phyloP scores from a whole-genome alignment of 2,113 vertebrate species.

The Campylomormyrus tamandua region DNA sequence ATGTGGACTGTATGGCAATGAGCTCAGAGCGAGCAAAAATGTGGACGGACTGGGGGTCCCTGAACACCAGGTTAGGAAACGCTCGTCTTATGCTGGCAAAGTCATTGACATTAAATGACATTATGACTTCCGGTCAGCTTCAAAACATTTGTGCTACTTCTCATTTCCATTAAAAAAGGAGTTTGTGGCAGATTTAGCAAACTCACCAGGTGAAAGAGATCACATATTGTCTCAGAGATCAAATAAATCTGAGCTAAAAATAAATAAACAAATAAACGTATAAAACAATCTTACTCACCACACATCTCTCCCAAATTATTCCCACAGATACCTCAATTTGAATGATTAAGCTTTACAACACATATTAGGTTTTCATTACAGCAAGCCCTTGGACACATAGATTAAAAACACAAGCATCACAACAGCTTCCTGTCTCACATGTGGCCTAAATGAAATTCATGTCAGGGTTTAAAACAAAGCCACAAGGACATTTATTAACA shows the following conservation, averaged over 20 bases:
- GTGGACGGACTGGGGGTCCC: not conserved
- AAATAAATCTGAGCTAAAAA: not conserved
- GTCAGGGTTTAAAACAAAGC: not conserved
- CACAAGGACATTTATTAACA: not conserved
- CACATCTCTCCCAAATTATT: not conserved
- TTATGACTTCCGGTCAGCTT: not conserved
- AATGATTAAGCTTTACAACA: constrained; percentile 2
- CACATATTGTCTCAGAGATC: not conserved
- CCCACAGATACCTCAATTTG: not conserved
- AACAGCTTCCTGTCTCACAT: not conserved
- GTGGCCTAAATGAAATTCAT: not conserved
- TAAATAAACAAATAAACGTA: not conserved
- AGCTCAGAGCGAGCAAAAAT: not conserved
- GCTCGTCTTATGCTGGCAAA: not conserved
- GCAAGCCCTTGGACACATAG: not conserved
- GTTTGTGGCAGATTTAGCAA: not conserved
- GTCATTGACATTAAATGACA: not conserved
- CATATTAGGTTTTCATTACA: not conserved
- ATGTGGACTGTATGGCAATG: not conserved
- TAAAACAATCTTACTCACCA: not conserved
- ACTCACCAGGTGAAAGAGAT: not conserved
- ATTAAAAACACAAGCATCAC: not conserved
- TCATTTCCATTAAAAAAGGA: not conserved
- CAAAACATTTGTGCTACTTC: not conserved
- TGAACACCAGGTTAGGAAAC: not conserved